Percentiles rank a stretch among this genome's conserved stretches.
Evolutionary conservation across 2,113 vertebrate species (phyloP).

Genomic region (Scytalopus superciliaris): DNA sequence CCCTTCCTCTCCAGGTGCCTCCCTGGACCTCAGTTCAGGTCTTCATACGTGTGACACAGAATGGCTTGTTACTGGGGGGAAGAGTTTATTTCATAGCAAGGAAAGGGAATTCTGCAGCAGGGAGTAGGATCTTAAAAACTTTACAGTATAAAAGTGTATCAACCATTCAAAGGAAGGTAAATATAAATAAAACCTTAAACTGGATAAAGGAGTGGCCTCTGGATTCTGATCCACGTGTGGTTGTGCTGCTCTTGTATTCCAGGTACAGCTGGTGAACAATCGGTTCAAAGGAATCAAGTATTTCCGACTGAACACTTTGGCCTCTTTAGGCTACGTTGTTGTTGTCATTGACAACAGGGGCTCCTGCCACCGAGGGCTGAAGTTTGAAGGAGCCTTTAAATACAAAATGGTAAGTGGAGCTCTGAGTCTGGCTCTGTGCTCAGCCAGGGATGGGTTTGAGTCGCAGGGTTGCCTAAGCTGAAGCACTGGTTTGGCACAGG

Average conservation of each 20-base stretch:
- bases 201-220: not conserved
- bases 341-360: constrained; percentile 84
- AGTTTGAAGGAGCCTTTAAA: constrained; percentile 86
- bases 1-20: not conserved
- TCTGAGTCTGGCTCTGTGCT: not conserved
- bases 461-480: not conserved
- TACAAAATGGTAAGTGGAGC: constrained; percentile 82
- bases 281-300: constrained; percentile 84
- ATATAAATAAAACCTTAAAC: not conserved
- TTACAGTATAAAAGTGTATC: not conserved
- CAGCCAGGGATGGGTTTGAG: not conserved
- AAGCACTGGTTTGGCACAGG: not conserved
- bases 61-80: not conserved
- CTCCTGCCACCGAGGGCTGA: constrained; percentile 82
- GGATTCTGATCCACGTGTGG: not conserved
- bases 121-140: not conserved
- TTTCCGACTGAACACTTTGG: constrained; percentile 82
- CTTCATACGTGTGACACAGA: not conserved
- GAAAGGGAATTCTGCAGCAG: not conserved
- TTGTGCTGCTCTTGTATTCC: not conserved
- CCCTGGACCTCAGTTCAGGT: not conserved
- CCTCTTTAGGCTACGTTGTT: constrained; percentile 80
- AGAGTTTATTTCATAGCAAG: not conserved
- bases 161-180: not conserved
- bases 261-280: constrained; percentile 86